phyloP scores from a whole-genome alignment of 2,888 invertebrate species.

The Heliconius sara region DNA sequence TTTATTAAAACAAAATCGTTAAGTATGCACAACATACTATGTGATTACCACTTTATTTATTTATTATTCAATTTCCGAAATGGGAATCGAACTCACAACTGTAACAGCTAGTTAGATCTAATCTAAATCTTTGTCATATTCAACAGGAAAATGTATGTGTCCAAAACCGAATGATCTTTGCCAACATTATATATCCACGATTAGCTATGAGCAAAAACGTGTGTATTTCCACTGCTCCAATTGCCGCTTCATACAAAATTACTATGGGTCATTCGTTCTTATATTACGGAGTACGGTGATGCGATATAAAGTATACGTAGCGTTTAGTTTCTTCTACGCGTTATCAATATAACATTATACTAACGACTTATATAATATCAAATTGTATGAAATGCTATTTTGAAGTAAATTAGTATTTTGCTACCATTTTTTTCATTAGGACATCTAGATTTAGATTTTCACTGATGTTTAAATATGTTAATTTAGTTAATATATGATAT shows the following conservation, averaged over 20 bases:
- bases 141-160: neutral
- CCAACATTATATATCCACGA: slow-evolving; percentile 39
- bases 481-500: no score
- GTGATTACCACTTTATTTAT: neutral
- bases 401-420: slow-evolving; percentile 1
- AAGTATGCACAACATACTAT: neutral
- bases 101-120: neutral
- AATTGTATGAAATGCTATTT: slow-evolving; percentile 10
- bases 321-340: slow-evolving; percentile 28
- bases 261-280: slow-evolving; percentile 28
- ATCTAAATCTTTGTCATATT: neutral
- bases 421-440: neutral
- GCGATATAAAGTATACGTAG: slow-evolving; percentile 24
- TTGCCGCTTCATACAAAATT: slow-evolving; percentile 47
- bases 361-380: slow-evolving; percentile 13
- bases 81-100: neutral
- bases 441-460: neutral
- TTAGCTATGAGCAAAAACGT: slow-evolving; percentile 60
- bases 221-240: slow-evolving; percentile 55
- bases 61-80: neutral
- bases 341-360: slow-evolving; percentile 19
- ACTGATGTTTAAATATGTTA: no score
- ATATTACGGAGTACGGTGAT: slow-evolving; percentile 2
- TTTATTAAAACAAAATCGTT: neutral
- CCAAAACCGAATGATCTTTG: slow-evolving; percentile 40